phyloP scores from a whole-genome alignment of 1,140 invertebrate species.

The Heliconius congener region DNA sequence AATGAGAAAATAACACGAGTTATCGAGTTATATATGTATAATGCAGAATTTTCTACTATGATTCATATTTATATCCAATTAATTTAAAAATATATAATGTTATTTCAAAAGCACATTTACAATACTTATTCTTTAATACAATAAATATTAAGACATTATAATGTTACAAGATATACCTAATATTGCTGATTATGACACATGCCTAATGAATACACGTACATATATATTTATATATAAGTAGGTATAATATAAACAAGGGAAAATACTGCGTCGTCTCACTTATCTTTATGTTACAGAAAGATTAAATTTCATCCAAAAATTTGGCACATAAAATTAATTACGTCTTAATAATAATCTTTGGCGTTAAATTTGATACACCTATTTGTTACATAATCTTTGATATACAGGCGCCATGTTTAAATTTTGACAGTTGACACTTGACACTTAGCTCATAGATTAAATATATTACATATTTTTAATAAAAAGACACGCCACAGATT shows the following conservation, averaged over 20 bases:
- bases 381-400: neutral
- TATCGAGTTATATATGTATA: neutral
- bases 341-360: conserved; percentile 51
- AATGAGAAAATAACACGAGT: neutral
- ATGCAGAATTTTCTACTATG: neutral
- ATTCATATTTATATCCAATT: neutral
- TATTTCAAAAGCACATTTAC: neutral
- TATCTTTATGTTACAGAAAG: conserved; percentile 38
- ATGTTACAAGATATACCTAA: conserved; percentile 25
- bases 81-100: neutral
- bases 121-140: neutral
- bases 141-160: conserved; percentile 15
- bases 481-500: conserved; percentile 28
- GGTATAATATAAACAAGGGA: conserved; percentile 39
- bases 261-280: conserved; percentile 47
- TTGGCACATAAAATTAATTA: conserved; percentile 67
- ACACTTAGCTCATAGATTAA: conserved; percentile 5
- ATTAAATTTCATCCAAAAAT: conserved; percentile 59
- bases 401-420: conserved; percentile 26
- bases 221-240: conserved; percentile 24
- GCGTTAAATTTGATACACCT: conserved; percentile 41
- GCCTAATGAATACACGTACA: conserved; percentile 13
- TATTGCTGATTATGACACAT: conserved; percentile 40
- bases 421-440: conserved; percentile 5
- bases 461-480: conserved; percentile 17